phyloP scores from a whole-genome alignment of 1,140 invertebrate genomes.

The Eupeodes corollae region DNA sequence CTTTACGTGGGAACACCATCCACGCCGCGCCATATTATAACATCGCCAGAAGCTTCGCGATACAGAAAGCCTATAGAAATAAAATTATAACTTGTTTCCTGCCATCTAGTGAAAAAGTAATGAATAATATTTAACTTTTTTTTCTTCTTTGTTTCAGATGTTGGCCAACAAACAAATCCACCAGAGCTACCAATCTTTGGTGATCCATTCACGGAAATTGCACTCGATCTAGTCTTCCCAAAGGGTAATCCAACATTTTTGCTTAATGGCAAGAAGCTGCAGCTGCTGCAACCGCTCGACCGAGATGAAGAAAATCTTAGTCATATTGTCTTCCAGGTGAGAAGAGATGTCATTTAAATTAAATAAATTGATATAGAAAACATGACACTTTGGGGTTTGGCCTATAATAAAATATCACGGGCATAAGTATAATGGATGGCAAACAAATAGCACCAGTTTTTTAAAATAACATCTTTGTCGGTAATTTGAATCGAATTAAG shows the following conservation, averaged over 20 bases:
- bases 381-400: too few relatives aligned
- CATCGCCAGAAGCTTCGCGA: too few relatives aligned
- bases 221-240: slow-evolving; percentile 64
- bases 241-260: slow-evolving; percentile 63
- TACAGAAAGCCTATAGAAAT: too few relatives aligned
- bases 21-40: too few relatives aligned
- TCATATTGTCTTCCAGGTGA: slow-evolving; percentile 76
- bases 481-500: too few relatives aligned
- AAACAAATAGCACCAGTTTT: too few relatives aligned
- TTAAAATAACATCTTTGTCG: too few relatives aligned
- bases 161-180: slow-evolving; percentile 68
- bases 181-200: slow-evolving; percentile 69
- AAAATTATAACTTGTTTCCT: too few relatives aligned
- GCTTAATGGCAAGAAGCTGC: slow-evolving; percentile 69
- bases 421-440: too few relatives aligned
- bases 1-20: too few relatives aligned
- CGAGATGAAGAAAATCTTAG: slow-evolving; percentile 75
- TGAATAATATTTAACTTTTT: neutral
- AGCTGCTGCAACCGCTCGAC: slow-evolving; percentile 68
- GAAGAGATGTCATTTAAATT: slow-evolving; percentile 1
- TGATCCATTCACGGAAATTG: slow-evolving; percentile 66
- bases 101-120: too few relatives aligned
- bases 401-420: too few relatives aligned
- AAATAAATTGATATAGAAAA: neutral
- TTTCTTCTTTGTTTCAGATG: slow-evolving; percentile 46